Evolutionary conservation across 2,113 vertebrate species (phyloP).

Genomic region (Emydocephalus ijimae): DNA sequence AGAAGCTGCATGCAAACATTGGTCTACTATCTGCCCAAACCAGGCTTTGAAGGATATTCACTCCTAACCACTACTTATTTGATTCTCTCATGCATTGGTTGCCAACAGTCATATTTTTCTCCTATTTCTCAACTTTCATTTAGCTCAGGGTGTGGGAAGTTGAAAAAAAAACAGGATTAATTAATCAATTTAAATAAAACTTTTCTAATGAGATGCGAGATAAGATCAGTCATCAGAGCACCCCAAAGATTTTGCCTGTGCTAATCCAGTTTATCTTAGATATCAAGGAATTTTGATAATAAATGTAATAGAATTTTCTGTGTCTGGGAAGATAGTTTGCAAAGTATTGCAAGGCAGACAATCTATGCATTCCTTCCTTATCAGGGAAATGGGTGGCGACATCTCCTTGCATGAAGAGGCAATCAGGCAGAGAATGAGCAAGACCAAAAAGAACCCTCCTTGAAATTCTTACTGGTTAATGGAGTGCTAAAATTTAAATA

Average conservation of each 20-base stretch:
- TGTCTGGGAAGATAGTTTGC: not conserved
- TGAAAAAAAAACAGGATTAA: not conserved
- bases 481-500: not conserved
- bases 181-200: not conserved
- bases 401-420: not conserved
- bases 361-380: not conserved
- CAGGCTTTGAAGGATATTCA: not conserved
- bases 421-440: not conserved
- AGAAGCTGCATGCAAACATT: not conserved
- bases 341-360: not conserved
- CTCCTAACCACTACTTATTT: not conserved
- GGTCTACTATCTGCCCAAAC: not conserved
- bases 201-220: not conserved
- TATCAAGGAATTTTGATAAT: not conserved
- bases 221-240: not conserved
- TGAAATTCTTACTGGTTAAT: not conserved
- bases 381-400: not conserved
- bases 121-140: not conserved
- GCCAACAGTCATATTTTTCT: not conserved
- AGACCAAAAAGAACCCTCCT: not conserved
- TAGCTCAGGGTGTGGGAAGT: not conserved
- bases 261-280: not conserved
- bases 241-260: not conserved
- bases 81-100: not conserved
- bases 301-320: not conserved